A percentile compares a stretch with the other conserved stretches of the same genome.
These are phyloP conservation scores for Carapus acus DNA, from an alignment of 2,797 vertebrate genomes.

Conservation along the genomic window DNA sequence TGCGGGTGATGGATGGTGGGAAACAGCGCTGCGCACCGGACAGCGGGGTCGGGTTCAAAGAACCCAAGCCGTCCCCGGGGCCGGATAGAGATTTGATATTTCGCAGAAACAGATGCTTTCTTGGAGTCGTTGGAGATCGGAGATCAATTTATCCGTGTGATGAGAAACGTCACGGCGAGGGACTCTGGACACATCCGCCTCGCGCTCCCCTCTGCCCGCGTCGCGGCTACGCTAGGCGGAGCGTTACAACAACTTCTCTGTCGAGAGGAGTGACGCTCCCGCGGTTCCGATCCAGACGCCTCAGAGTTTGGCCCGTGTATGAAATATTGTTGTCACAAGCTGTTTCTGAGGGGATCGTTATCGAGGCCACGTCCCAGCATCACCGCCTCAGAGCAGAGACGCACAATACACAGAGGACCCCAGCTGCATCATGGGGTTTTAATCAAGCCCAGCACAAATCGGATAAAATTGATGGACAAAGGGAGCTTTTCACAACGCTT, in stretches of 20 bases:
- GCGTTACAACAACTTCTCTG: conserved; percentile 16
- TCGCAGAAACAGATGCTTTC: conserved; percentile 46
- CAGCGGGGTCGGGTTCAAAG: conserved; percentile 38
- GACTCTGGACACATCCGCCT: conserved; percentile 7
- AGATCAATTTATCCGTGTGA: conserved; percentile 14
- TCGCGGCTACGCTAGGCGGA: too few species aligned
- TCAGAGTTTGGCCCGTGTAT: too few species aligned
- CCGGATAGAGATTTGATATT: conserved; percentile 42
- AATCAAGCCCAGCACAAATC: conserved; percentile 54
- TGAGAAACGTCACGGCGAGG: conserved; percentile 23
- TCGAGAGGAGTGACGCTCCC: too few species aligned
- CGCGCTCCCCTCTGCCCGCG: neutral
- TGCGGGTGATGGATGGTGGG: conserved; percentile 49
- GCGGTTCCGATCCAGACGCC: too few species aligned
- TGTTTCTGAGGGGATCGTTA: too few species aligned
- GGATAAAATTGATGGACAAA: conserved; percentile 61
- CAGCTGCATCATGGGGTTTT: conserved; percentile 66
- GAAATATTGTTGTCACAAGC: conserved; percentile 7
- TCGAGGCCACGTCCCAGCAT: conserved; percentile 22
- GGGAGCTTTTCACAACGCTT: conserved; percentile 53
- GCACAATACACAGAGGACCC: conserved; percentile 58
- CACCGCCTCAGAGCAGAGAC: conserved; percentile 30
- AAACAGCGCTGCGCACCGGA: conserved; percentile 38
- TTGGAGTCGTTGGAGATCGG: conserved; percentile 22
- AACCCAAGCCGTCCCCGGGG: conserved; percentile 38